A percentile compares a stretch with the other conserved stretches of the same genome.
Evolutionary conservation across 2,113 vertebrate species (phyloP).

Genomic region (Neoarius graeffei): DNA sequence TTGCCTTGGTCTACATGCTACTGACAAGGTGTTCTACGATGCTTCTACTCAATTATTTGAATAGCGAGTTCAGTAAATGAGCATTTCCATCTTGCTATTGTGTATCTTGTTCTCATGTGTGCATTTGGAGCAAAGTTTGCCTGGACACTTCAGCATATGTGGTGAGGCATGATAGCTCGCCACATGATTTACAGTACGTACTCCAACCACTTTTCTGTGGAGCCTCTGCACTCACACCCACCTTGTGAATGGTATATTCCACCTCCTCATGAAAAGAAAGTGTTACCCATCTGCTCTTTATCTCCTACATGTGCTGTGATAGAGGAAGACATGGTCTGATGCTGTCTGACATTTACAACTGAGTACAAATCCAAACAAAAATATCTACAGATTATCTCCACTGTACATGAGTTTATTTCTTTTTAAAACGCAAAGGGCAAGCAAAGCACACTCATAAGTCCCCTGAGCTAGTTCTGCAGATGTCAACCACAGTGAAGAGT

Average conservation of each 20-base stretch:
- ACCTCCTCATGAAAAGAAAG: background rate
- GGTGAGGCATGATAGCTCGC: background rate
- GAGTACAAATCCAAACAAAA: background rate
- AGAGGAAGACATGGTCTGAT: background rate
- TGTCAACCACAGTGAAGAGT: slow-evolving; percentile 1
- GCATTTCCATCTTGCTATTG: no score
- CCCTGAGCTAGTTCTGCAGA: slow-evolving; percentile 1
- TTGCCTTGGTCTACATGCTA: no score
- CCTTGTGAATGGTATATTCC: background rate
- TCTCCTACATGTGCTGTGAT: background rate
- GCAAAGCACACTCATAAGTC: background rate
- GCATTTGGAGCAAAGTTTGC: no score
- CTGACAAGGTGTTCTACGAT: no score
- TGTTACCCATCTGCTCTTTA: background rate
- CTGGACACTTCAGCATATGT: background rate
- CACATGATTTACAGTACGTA: background rate
- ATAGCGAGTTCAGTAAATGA: no score
- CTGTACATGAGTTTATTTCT: background rate
- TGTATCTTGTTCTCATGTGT: background rate
- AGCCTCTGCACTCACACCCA: background rate
- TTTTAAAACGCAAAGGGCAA: background rate
- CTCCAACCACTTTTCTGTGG: background rate
- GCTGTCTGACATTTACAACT: background rate
- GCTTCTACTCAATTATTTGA: no score
- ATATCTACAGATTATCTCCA: background rate